Base-by-base conservation (phyloP, 1,140 invertebrate species). In the Brachionus rubens region DNA sequence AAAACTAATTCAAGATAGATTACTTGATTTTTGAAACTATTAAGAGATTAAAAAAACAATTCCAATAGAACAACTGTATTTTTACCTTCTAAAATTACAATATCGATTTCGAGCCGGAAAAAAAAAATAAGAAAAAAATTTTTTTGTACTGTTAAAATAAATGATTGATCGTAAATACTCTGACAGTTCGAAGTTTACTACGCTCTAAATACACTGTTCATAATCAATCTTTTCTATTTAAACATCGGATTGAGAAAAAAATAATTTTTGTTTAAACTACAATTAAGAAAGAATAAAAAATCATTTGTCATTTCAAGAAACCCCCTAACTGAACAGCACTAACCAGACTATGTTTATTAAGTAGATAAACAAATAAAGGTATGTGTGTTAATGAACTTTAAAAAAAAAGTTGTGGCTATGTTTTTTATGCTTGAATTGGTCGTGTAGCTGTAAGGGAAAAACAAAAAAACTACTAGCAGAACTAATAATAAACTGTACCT, bases 1-100 rank as follows among this genome's bases (percentile, higher is more conserved):
- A 59, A 33, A 30, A 26, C 36, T 59, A 30, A 59, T 59, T 59
- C 36, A 59, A 59, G 54, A 59, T 59, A 59, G 54, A 59, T 59
- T 59, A 59, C 54, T 59, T 36, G 54, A 33, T 28, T 4, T 59
- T 59, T 59, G 12, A 40, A 56, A 16, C 54, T 59, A 59, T 59
- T 59, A 59, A 59, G 30, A 59, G 54, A 59, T 59, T 59, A 59
- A 59, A 59, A 59, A 59, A 9, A 16, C 54, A 5, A 28, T 54
- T 54, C 33, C 10, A 28, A 28, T 14, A n/a, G n/a, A n/a, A n/a
- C n/a, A n/a, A n/a, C n/a, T n/a, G n/a, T n/a, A n/a, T n/a, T n/a
- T n/a, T n/a, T n/a, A n/a, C n/a, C n/a, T n/a, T n/a, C n/a, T n/a
- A n/a, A n/a, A n/a, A n/a, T 36, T 5, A 9, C 33, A 36, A 36